Evolutionary conservation across 2,888 invertebrate genomes (phyloP).

Genomic region (Hirudinaria manillensis): DNA sequence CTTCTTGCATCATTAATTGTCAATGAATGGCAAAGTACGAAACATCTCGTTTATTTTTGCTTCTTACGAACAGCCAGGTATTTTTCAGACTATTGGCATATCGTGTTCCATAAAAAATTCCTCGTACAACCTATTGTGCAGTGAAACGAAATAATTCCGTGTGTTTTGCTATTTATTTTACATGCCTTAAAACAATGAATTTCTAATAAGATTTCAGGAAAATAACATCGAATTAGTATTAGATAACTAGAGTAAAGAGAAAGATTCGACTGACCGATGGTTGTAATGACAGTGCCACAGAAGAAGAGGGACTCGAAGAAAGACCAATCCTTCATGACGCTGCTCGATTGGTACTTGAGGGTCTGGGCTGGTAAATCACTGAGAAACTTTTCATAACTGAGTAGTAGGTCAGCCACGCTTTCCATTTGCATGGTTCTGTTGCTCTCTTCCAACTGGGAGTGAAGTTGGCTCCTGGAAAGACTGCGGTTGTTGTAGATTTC

Average conservation of each 20-base stretch:
- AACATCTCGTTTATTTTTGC: no score
- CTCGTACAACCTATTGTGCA: no score
- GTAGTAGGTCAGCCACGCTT: background rate
- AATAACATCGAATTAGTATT: no score
- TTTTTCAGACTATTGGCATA: no score
- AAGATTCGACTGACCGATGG: conserved; percentile 58
- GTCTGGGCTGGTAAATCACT: conserved; percentile 68
- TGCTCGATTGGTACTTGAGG: conserved; percentile 74
- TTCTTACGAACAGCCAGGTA: no score
- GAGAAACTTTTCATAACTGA: conserved; percentile 72
- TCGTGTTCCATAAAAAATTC: no score
- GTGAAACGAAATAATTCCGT: no score
- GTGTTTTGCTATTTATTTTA: no score
- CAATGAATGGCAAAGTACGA: no score
- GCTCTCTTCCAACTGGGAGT: background rate
- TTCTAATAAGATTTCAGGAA: no score
- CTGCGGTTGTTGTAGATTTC: background rate
- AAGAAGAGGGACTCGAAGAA: conserved; percentile 55
- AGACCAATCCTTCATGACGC: conserved; percentile 60
- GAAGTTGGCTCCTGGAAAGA: background rate
- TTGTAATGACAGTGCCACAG: conserved; percentile 56
- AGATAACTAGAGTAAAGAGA: background rate
- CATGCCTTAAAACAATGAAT: no score
- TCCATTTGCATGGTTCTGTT: background rate
- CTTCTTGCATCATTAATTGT: no score